Evolutionary conservation across 2,888 invertebrate genomes (phyloP), one percentile per base, ranked within the genome.

Genomic region (Pelosia muscerda): DNA sequence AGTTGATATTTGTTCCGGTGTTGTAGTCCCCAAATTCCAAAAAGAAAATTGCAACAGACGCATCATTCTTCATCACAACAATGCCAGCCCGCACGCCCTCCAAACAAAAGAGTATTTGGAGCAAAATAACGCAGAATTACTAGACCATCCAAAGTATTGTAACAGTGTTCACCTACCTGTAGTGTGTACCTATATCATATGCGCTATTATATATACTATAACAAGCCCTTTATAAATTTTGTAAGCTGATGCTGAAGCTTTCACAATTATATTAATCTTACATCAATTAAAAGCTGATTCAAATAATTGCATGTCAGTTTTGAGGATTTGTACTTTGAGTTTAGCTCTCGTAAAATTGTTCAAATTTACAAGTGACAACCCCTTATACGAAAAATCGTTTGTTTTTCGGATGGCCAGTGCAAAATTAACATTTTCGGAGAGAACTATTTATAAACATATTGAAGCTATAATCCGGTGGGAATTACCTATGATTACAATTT

Each of bases 41-140:
- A 49, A 49, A n/a, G 49, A 49, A 49, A 49, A 49, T 19, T 49
- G 49, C 49, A 19, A 49, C 49, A n/a, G 49, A 49, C 49, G 49
- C 49, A 49, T 49, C 49, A 49, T 49, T 49, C 49, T 49, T 49
- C 49, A 2, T 49, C 49, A 49, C n/a, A 49, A 49, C 49, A 49
- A 49, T n/a, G 9, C n/a, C 49, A 49, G 49, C 19, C 42, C 6
- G 42, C 42, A 42, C 19, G 19, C 15, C 42, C 49, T 2, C n/a
- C 49, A n/a, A 49, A 49, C 49, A 49, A 49, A 49, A 49, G 49
- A 49, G 49, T n/a, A 49, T 49, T 49, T n/a, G 49, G 49, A 49
- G 49, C 49, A 49, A 8, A 49, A n/a, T 49, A 49, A 49, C 49
- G 49, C n/a, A n/a, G n/a, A 49, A 49, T 49, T 49, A n/a, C 49